phyloP scores from a whole-genome alignment of 2,888 invertebrate species.

The Dicycla oo region DNA sequence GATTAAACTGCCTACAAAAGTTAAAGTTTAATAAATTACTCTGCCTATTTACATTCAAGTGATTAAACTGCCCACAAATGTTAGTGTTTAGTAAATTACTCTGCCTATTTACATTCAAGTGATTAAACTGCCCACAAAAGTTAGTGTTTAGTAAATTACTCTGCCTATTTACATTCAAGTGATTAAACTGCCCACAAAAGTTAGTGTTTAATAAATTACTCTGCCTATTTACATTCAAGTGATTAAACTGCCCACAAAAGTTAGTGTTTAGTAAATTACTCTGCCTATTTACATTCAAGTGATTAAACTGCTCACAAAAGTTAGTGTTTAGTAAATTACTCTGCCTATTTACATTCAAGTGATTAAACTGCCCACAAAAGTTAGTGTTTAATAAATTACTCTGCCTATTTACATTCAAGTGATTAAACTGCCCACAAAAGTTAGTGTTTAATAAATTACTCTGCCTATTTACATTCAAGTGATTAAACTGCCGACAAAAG shows the following conservation, averaged over 20 bases:
- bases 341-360: constrained; percentile 69
- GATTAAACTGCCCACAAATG: not conserved
- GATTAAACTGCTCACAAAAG: not conserved
- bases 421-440: not conserved
- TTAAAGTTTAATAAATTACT: not conserved
- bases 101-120: constrained; percentile 69
- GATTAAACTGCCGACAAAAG: not conserved
- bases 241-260: not conserved
- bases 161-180: constrained; percentile 69
- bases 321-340: not conserved
- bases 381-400: not conserved
- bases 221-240: constrained; percentile 69
- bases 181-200: not conserved
- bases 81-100: not conserved
- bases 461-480: constrained; percentile 69
- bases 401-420: constrained; percentile 69
- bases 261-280: not conserved
- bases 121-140: not conserved
- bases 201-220: not conserved
- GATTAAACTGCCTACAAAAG: not conserved
- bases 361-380: not conserved
- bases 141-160: not conserved
- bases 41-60: constrained; percentile 69
- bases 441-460: not conserved
- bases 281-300: constrained; percentile 69